Conservation (phyloP, 2,797 vertebrate genomes). For the Enteromius paludinosus region DNA sequence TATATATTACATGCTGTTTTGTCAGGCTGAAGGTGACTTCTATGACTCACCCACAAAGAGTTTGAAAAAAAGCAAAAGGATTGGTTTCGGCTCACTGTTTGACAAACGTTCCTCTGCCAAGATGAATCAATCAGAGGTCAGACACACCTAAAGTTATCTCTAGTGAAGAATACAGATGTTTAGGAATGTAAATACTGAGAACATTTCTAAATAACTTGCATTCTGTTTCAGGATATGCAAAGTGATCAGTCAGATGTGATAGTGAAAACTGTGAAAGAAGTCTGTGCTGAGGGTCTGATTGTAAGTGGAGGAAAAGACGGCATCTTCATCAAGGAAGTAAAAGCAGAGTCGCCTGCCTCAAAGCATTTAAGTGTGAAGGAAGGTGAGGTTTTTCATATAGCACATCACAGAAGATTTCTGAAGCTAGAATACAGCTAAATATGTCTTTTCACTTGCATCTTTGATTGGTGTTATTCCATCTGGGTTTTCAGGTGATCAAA, state of each 20-base stretch:
- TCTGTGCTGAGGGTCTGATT: slow-evolving; percentile 87
- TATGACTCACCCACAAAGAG: slow-evolving; percentile 70
- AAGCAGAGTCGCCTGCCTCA: slow-evolving; percentile 89
- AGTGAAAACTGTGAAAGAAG: slow-evolving; percentile 86
- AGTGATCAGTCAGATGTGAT: slow-evolving; percentile 81
- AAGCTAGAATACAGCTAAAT: background rate
- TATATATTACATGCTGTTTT: background rate
- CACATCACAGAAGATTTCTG: background rate
- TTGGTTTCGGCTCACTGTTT: slow-evolving; percentile 79
- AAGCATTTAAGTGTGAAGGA: slow-evolving; percentile 88
- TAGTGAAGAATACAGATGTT: background rate
- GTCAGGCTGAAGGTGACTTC: slow-evolving; percentile 70
- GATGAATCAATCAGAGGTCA: slow-evolving; percentile 87
- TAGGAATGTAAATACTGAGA: background rate
- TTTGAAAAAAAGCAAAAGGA: slow-evolving; percentile 77
- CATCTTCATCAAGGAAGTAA: slow-evolving; percentile 89
- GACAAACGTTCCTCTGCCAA: slow-evolving; percentile 79
- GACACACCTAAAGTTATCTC: slow-evolving; percentile 52
- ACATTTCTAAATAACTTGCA: background rate
- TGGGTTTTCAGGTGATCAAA: slow-evolving; percentile 86
- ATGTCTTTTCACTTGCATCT: background rate
- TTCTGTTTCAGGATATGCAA: slow-evolving; percentile 74
- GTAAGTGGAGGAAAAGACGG: slow-evolving; percentile 88
- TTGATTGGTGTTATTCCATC: background rate
- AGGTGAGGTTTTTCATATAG: slow-evolving; percentile 77